These are phyloP conservation scores for Epicampocera succincta DNA, from an alignment of 2,888 invertebrate genomes.

Conservation along the genomic window DNA sequence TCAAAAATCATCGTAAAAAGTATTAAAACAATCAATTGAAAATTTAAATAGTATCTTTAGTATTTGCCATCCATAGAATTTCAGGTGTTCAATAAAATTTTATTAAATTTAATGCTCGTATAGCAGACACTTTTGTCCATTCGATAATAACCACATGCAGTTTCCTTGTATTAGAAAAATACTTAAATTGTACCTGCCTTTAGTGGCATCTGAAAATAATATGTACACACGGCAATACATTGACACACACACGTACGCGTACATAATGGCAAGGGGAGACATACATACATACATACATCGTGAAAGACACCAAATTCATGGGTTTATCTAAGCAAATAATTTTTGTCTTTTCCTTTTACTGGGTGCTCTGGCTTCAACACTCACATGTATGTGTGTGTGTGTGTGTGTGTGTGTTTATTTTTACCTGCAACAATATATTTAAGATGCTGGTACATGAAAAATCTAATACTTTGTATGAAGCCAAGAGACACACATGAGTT, in stretches of 20 bases:
- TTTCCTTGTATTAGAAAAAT: conserved; percentile 1
- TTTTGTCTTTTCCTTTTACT: conserved; percentile 32
- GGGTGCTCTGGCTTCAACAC: conserved; percentile 45
- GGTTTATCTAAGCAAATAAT: conserved; percentile 48
- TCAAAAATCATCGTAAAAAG: too few relatives aligned
- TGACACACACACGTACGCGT: not conserved
- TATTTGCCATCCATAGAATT: too few relatives aligned
- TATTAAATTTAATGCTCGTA: too few relatives aligned
- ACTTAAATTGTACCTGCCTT: conserved; percentile 66
- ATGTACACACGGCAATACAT: not conserved
- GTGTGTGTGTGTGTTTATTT: conserved; percentile 24
- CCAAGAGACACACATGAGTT: conserved; percentile 14
- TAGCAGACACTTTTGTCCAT: too few relatives aligned
- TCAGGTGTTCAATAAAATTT: too few relatives aligned
- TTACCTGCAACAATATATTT: conserved; percentile 40
- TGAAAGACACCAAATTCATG: conserved; percentile 21
- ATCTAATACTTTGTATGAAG: conserved; percentile 42
- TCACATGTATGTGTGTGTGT: not conserved
- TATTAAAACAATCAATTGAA: too few relatives aligned
- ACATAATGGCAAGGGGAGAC: not conserved
- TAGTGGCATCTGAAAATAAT: conserved; percentile 59
- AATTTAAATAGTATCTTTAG: too few relatives aligned
- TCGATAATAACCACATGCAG: too few relatives aligned
- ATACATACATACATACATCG: too few relatives aligned
- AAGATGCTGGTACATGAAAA: conserved; percentile 29